These are phyloP conservation scores for Sebastiscus albofasciatus DNA, from an alignment of 2,797 vertebrate genomes.

Conservation along the genomic window DNA sequence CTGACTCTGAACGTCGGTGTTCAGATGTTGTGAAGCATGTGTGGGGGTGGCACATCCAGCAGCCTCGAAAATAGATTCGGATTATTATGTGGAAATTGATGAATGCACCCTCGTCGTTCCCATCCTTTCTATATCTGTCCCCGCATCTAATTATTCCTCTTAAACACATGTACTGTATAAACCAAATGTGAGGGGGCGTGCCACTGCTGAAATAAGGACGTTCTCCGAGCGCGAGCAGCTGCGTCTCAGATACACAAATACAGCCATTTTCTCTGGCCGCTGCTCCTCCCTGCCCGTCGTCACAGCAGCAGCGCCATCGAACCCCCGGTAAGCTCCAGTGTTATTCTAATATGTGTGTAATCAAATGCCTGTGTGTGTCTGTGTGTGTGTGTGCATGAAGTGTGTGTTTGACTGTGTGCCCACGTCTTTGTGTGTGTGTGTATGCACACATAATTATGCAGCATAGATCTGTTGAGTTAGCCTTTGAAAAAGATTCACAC, in stretches of 20 bases:
- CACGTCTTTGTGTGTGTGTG: neutral
- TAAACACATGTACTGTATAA: constrained; percentile 53
- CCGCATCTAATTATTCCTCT: constrained; percentile 54
- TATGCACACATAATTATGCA: constrained; percentile 43
- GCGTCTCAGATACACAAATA: constrained; percentile 38
- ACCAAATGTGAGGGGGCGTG: constrained; percentile 52
- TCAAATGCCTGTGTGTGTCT: neutral
- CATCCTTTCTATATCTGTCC: constrained; percentile 41
- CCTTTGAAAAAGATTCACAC: constrained; percentile 52
- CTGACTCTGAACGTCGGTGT: too few species aligned
- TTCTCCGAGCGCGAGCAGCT: constrained; percentile 54
- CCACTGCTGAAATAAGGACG: constrained; percentile 49
- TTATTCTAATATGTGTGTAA: too few species aligned
- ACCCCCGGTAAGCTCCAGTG: too few species aligned
- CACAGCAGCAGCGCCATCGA: neutral
- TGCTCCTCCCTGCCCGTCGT: constrained; percentile 20
- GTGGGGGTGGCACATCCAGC: too few species aligned
- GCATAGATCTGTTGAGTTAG: constrained; percentile 54
- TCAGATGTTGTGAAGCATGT: too few species aligned
- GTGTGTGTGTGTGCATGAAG: neutral
- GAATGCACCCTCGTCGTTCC: constrained; percentile 1
- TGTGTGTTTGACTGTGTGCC: constrained; percentile 22
- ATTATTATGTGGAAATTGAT: too few species aligned
- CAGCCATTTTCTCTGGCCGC: constrained; percentile 44
- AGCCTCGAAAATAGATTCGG: too few species aligned